phyloP scores from a whole-genome alignment of 2,797 vertebrate species.

The Coracias cyanogaster region DNA sequence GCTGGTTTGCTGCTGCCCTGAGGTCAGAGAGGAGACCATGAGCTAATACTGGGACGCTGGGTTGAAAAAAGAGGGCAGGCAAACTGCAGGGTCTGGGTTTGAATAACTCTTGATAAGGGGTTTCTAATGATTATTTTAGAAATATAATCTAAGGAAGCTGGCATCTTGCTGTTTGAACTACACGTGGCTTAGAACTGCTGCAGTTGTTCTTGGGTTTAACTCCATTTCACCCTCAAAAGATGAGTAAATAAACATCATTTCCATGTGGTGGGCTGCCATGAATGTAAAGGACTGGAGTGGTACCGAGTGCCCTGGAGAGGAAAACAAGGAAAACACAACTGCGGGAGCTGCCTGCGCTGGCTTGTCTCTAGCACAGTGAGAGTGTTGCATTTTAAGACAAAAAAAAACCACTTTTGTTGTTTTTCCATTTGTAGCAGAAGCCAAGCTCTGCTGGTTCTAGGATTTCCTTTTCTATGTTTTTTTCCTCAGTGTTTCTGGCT shows the following conservation, averaged over 20 bases:
- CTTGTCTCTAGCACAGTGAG: neutral
- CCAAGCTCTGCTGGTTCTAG: neutral
- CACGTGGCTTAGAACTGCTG: neutral
- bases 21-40: neutral
- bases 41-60: neutral
- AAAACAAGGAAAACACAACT: neutral
- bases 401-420: too few species aligned
- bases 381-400: neutral
- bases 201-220: neutral
- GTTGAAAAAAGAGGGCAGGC: neutral
- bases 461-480: neutral
- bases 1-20: neutral
- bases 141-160: neutral
- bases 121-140: neutral
- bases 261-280: accelerated
- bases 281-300: neutral
- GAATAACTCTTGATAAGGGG: too few species aligned
- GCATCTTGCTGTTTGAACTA: neutral
- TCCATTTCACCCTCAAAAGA: neutral
- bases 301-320: neutral
- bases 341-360: neutral
- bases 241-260: neutral
- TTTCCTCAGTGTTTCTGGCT: neutral
- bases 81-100: neutral
- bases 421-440: neutral